Base-by-base conservation (phyloP, 2,888 invertebrate species). In the Mythimna loreyi region DNA sequence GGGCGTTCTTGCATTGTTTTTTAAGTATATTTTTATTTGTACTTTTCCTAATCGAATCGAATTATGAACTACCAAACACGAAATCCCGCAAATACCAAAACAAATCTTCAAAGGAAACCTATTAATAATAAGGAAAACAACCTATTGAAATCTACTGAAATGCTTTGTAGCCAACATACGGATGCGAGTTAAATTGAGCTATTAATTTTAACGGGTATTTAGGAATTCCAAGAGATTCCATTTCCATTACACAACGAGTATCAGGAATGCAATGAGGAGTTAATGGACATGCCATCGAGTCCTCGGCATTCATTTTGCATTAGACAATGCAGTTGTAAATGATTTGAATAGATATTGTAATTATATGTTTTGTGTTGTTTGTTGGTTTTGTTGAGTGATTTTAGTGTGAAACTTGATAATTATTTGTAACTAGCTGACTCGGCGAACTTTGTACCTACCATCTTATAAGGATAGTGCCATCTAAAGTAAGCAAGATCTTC, bases 161-260 rank as follows among this genome's bases (percentile, higher is more conserved):
- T 61, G 72, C 72, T 73, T 69, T 63, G 68, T 72, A 77, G 70
- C 74, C 72, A 73, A 68, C 67, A 67, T 62, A 82, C 79, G 67
- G 72, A 76, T 75, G 67, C 50, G 45, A 65, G 80, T 82, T 85
- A 89, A 91, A 90, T 89, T 84, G 85, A 86, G 87, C 87, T 85
- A 90, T 90, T 91, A 89, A 89, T 90, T 90, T 91, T 86, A 90
- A 89, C 87, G 83, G 80, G 86, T 89, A 86, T 86, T 90, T 87
- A 87, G 87, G 85, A 90, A 91, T 92, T 88, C 89, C 81, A 78
- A 83, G 80, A 84, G 84, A n/a, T n/a, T n/a, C n/a, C n/a, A n/a
- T n/a, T n/a, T n/a, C n/a, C 90, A 87, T 85, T 87, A 85, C 87
- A 83, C 81, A 81, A 82, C 83, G 77, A 84, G 75, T 78, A 67